phyloP scores from a whole-genome alignment of 2,797 vertebrate species.

The Helarctos malayanus region DNA sequence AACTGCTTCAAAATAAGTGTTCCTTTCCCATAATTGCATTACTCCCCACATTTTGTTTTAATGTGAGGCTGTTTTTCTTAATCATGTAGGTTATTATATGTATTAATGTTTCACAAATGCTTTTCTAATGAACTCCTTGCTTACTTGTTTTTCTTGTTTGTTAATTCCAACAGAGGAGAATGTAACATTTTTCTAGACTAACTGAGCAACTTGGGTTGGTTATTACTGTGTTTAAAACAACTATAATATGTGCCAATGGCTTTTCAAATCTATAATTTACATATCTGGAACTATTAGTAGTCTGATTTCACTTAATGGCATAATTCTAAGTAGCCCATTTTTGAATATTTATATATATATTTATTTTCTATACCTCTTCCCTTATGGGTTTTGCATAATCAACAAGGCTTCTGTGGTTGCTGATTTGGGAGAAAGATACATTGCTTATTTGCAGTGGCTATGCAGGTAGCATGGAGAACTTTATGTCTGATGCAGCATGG shows the following conservation, averaged over 20 bases:
- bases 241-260: background rate
- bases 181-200: conserved; percentile 48
- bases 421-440: background rate
- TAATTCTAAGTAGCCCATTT: background rate
- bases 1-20: conserved; percentile 65
- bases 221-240: conserved; percentile 62
- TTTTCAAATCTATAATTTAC: conserved; percentile 57
- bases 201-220: conserved; percentile 46
- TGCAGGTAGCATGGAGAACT: background rate
- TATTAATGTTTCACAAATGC: conserved; percentile 68
- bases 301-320: conserved; percentile 12
- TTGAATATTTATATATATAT: background rate
- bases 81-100: conserved; percentile 70
- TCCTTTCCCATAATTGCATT: conserved; percentile 27
- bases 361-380: background rate
- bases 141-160: conserved; percentile 62
- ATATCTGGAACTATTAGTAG: conserved; percentile 8
- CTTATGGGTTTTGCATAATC: background rate
- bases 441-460: background rate
- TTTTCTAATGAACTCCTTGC: conserved; percentile 70
- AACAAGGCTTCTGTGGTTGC: background rate
- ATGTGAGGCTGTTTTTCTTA: conserved; percentile 71
- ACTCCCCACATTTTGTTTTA: conserved; percentile 12
- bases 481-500: background rate
- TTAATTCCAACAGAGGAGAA: conserved; percentile 47